Evolutionary conservation across 2,797 vertebrate genomes (phyloP).

Genomic region (Sebastes wilsoni): DNA sequence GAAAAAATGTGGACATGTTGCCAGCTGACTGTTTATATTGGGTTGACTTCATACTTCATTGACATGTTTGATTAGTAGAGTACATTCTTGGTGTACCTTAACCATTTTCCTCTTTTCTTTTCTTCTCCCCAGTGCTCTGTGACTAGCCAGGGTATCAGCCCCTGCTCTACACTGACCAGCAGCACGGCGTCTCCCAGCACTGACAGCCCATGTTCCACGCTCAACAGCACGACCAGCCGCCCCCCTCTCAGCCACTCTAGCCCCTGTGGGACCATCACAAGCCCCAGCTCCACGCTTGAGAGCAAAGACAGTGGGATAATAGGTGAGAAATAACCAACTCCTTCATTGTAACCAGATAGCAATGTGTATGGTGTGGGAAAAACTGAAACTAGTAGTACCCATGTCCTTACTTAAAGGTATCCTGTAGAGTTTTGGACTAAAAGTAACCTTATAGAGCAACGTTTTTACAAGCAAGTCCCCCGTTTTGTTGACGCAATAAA

Average conservation of each 20-base stretch:
- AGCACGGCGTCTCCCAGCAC: conserved; percentile 96
- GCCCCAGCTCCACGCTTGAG: conserved; percentile 97
- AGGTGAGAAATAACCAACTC: conserved; percentile 65
- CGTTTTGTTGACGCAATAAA: not conserved
- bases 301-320: conserved; percentile 99
- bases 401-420: not conserved
- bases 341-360: not conserved
- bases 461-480: too few species aligned
- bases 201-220: conserved; percentile 95
- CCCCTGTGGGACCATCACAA: conserved; percentile 94
- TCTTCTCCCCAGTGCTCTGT: conserved; percentile 82
- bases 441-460: not conserved
- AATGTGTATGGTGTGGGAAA: not conserved
- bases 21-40: conserved; percentile 31
- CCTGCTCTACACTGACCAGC: conserved; percentile 96
- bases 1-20: conserved; percentile 46
- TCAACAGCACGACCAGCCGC: conserved; percentile 89
- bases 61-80: conserved; percentile 25
- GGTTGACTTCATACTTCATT: conserved; percentile 34
- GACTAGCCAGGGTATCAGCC: conserved; percentile 91
- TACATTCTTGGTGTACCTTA: conserved; percentile 15
- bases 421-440: not conserved
- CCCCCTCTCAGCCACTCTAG: conserved; percentile 84
- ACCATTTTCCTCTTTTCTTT: conserved; percentile 20
- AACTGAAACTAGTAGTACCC: not conserved